Conservation (phyloP, 1,140 invertebrate species). For the Magallana ariakensis region DNA sequence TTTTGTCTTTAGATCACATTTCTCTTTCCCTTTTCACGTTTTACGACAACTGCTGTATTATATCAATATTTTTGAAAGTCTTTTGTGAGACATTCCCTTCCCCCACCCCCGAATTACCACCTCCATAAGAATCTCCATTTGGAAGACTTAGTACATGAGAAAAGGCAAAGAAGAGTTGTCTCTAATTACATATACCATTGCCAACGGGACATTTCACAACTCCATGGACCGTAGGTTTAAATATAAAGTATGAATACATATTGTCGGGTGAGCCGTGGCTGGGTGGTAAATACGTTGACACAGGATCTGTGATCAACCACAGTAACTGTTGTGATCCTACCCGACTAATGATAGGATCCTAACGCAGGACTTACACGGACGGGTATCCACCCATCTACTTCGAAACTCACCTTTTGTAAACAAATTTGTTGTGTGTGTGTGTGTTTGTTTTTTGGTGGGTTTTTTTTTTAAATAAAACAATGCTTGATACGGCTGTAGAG, state of each 20-base stretch:
- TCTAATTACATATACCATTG: not conserved
- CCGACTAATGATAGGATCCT: not conserved
- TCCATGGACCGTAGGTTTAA: not conserved
- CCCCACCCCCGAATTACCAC: no score
- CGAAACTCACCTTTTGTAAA: not conserved
- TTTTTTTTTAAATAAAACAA: not conserved
- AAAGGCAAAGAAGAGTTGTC: not conserved
- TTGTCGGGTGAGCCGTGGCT: not conserved
- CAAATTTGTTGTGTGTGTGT: no score
- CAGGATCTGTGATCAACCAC: no score
- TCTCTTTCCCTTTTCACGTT: no score
- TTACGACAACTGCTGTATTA: no score
- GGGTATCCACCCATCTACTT: not conserved
- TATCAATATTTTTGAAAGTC: no score
- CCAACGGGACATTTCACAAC: not conserved
- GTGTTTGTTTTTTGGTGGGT: not conserved
- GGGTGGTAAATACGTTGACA: not conserved
- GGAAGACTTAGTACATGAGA: not conserved
- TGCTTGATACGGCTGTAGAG: not conserved
- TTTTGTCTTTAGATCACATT: no score
- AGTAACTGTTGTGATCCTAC: not conserved
- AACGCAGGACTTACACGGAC: not conserved
- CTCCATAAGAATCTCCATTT: not conserved
- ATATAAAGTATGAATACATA: not conserved
- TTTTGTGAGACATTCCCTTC: no score